Percentiles rank a stretch among this genome's conserved stretches.
phyloP scores from a whole-genome alignment of 2,797 vertebrate species.

The Mus caroli region DNA sequence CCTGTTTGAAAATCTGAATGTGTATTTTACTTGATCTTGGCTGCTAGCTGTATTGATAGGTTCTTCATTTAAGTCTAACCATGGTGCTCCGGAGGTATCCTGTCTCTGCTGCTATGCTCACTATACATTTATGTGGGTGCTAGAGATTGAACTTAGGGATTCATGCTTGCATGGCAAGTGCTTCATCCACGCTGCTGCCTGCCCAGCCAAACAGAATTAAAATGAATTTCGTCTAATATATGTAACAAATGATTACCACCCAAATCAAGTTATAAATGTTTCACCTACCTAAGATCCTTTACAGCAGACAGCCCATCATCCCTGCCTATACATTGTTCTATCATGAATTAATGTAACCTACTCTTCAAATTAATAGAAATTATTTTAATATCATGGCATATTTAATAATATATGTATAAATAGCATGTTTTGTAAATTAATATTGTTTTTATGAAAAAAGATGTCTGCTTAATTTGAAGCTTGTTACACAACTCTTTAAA shows the following conservation, averaged over 20 bases:
- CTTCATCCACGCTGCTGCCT: not conserved
- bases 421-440: not conserved
- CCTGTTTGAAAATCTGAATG: not conserved
- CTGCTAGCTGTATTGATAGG: not conserved
- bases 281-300: not conserved
- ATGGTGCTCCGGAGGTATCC: not conserved
- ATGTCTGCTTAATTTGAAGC: conserved; percentile 76
- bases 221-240: not conserved
- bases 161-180: not conserved
- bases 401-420: not conserved
- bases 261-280: not conserved
- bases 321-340: not conserved
- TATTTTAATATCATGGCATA: not conserved
- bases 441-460: conserved; percentile 34
- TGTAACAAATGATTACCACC: not conserved
- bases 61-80: not conserved
- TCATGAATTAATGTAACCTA: not conserved
- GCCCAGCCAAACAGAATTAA: not conserved
- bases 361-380: not conserved
- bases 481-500: conserved; percentile 79
- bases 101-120: not conserved
- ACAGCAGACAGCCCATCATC: not conserved
- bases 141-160: not conserved
- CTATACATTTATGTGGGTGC: not conserved
- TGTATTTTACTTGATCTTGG: not conserved